phyloP scores from a whole-genome alignment of 2,888 invertebrate species.

The Nomada ruficornis region DNA sequence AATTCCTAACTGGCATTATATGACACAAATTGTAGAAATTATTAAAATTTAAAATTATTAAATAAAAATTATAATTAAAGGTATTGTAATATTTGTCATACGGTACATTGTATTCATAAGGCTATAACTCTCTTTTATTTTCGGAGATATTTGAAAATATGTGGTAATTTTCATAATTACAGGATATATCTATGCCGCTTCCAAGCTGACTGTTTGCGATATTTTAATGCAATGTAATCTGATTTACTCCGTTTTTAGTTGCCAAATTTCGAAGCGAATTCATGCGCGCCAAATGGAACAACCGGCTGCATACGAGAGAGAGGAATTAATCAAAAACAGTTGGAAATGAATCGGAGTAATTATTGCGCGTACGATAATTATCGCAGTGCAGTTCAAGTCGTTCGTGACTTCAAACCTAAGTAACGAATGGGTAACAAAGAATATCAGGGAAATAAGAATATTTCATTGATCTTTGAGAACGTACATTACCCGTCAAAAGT shows the following conservation, averaged over 20 bases:
- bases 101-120: too few species aligned
- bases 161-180: background rate
- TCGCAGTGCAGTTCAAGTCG: constrained; percentile 33
- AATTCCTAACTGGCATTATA: too few species aligned
- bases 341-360: constrained; percentile 66
- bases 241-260: constrained; percentile 36
- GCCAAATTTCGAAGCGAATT: constrained; percentile 42
- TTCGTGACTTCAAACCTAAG: constrained; percentile 36
- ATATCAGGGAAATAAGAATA: constrained; percentile 4
- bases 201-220: background rate
- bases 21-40: too few species aligned
- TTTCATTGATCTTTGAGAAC: background rate
- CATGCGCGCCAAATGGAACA: constrained; percentile 49
- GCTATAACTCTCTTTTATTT: background rate
- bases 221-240: constrained; percentile 6
- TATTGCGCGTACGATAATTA: constrained; percentile 65
- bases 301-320: constrained; percentile 47
- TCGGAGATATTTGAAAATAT: background rate
- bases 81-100: too few species aligned
- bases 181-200: background rate
- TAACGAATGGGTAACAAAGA: background rate
- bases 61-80: too few species aligned
- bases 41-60: too few species aligned
- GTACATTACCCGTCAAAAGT: too few species aligned
- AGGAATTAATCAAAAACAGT: constrained; percentile 63